A percentile compares a stretch with the other conserved stretches of the same genome.
Conservation (phyloP, 2,888 invertebrate genomes). For the Ernsta delagoae region DNA sequence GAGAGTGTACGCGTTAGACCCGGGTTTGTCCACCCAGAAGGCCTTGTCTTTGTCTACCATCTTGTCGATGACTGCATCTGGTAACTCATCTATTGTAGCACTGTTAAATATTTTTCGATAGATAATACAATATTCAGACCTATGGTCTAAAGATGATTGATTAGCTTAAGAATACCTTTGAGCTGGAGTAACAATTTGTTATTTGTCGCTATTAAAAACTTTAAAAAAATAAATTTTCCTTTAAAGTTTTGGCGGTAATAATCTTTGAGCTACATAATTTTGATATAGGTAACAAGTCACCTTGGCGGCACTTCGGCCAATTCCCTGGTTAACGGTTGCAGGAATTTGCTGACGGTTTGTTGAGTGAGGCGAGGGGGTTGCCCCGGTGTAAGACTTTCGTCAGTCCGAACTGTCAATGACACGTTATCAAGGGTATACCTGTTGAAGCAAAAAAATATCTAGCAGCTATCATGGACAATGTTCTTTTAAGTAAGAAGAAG, state of each 20-base stretch:
- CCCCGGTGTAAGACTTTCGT: constrained; percentile 66
- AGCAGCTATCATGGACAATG: too few species aligned
- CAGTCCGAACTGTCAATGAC: constrained; percentile 57
- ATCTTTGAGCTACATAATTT: too few species aligned
- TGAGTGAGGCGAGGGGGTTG: constrained; percentile 78
- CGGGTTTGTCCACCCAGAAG: constrained; percentile 84
- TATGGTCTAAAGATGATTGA: too few species aligned
- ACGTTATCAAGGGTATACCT: constrained; percentile 62
- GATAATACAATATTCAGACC: not conserved
- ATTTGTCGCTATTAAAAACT: too few species aligned
- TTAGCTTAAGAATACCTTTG: too few species aligned
- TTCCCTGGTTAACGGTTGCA: constrained; percentile 72
- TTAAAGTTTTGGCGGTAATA: too few species aligned
- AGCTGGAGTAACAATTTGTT: too few species aligned
- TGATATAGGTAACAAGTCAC: constrained; percentile 45
- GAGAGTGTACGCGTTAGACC: constrained; percentile 78
- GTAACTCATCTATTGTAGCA: constrained; percentile 70
- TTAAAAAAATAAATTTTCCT: too few species aligned
- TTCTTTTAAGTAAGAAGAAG: too few species aligned
- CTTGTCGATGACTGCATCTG: constrained; percentile 72
- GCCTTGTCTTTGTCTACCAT: constrained; percentile 79
- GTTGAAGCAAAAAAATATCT: not conserved
- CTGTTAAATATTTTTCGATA: constrained; percentile 45
- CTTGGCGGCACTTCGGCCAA: constrained; percentile 64
- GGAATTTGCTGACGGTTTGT: constrained; percentile 68